A percentile compares a stretch with the other conserved stretches of the same genome.
phyloP scores from a whole-genome alignment of 2,113 vertebrate genomes.

The Synodontis membranacea region DNA sequence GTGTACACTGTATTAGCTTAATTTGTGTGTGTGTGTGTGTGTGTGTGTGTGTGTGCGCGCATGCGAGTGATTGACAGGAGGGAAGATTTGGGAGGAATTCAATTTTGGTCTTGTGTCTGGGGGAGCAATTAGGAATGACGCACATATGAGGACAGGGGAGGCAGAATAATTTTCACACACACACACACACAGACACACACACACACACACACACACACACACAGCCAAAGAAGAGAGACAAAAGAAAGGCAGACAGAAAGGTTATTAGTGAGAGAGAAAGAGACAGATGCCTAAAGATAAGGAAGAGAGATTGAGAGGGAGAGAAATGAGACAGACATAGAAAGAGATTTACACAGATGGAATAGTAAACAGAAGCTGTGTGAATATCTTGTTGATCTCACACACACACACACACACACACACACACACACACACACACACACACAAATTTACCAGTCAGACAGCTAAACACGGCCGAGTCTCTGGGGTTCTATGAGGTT shows the following conservation, averaged over 20 bases:
- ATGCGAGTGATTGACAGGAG: constrained; percentile 30
- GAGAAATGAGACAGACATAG: not conserved
- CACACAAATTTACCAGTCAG: constrained; percentile 26
- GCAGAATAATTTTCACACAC: constrained; percentile 43
- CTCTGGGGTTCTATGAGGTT: constrained; percentile 40
- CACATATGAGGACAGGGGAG: constrained; percentile 34
- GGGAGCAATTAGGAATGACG: constrained; percentile 50
- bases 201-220: constrained; percentile 22
- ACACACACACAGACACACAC: constrained; percentile 22
- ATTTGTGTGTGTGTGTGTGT: constrained; percentile 2
- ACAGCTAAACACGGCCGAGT: constrained; percentile 40
- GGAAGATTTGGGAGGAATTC: constrained; percentile 42
- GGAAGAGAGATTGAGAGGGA: not conserved
- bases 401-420: constrained; percentile 11
- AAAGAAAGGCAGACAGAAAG: constrained; percentile 5
- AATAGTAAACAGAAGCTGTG: constrained; percentile 17
- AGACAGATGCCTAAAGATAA: not conserved
- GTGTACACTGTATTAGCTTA: not conserved
- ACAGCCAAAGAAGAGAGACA: not conserved
- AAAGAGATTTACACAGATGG: constrained; percentile 10
- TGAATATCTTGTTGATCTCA: constrained; percentile 13
- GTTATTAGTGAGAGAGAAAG: not conserved
- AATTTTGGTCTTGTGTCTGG: constrained; percentile 45
- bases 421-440: constrained; percentile 14
- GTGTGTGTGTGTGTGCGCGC: constrained; percentile 2